phyloP scores from a whole-genome alignment of 2,797 vertebrate species.

The Onychomys torridus region DNA sequence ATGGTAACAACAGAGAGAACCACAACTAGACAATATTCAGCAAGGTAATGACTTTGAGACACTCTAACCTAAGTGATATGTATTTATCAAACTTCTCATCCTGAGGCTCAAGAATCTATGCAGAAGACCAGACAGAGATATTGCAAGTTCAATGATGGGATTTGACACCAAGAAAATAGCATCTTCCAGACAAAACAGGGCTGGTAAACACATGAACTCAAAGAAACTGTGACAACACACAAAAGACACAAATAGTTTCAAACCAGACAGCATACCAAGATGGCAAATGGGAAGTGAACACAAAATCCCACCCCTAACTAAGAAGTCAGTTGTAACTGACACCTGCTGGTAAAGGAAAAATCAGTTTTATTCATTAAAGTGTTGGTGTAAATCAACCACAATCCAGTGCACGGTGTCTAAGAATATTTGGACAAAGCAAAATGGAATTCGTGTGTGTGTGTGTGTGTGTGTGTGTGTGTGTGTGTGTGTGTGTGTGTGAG shows the following conservation, averaged over 20 bases:
- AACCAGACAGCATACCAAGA: not conserved
- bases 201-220: not conserved
- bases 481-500: no score
- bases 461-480: no score
- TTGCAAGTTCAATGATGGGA: fast-evolving
- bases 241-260: not conserved
- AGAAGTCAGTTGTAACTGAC: not conserved
- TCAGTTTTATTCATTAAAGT: not conserved
- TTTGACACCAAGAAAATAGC: not conserved
- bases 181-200: not conserved
- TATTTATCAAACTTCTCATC: not conserved
- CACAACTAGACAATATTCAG: not conserved
- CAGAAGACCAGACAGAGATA: not conserved
- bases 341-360: not conserved
- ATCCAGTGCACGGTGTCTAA: not conserved
- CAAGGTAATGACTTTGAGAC: not conserved
- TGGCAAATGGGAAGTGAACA: no score
- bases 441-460: not conserved
- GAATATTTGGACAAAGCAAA: not conserved
- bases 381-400: no score
- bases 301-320: not conserved
- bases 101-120: not conserved
- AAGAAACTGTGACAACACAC: fast-evolving
- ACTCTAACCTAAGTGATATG: not conserved
- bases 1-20: not conserved